phyloP scores from a whole-genome alignment of 2,113 vertebrate genomes.

The Marmota flaviventris region DNA sequence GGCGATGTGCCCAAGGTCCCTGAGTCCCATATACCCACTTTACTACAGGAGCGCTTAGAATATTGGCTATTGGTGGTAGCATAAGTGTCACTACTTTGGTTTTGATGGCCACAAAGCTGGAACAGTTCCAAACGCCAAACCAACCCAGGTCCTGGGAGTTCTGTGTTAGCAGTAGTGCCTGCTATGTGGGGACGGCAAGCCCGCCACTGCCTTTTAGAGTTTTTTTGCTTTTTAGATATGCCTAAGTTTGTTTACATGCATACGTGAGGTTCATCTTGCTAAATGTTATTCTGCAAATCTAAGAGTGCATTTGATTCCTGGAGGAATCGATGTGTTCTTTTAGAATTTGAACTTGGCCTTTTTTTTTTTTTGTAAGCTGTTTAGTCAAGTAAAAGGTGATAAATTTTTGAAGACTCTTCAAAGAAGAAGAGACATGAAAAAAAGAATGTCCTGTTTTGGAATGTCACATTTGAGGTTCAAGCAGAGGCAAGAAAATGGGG shows the following conservation, averaged over 20 bases:
- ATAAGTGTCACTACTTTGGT: not conserved
- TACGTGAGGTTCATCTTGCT: not conserved
- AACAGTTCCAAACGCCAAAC: not conserved
- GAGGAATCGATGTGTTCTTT: not conserved
- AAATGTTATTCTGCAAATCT: not conserved
- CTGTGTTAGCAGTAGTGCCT: not conserved
- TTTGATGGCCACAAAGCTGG: not conserved
- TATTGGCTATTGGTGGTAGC: not conserved
- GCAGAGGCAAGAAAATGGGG: not conserved
- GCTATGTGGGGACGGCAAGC: not conserved
- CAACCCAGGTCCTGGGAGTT: not conserved
- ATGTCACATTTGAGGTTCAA: not conserved
- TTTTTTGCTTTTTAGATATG: no score
- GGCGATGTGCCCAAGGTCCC: not conserved
- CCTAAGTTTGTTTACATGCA: not conserved
- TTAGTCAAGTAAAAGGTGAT: not conserved
- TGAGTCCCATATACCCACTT: no score
- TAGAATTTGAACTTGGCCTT: not conserved
- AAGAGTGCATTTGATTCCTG: not conserved
- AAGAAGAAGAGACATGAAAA: not conserved
- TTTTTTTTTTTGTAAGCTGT: not conserved
- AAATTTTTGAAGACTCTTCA: slow-evolving; percentile 9
- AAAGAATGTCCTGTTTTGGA: not conserved
- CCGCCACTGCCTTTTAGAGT: not conserved
- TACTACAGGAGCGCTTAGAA: not conserved